phyloP scores from a whole-genome alignment of 2,797 vertebrate species.

The Capromys pilorides region DNA sequence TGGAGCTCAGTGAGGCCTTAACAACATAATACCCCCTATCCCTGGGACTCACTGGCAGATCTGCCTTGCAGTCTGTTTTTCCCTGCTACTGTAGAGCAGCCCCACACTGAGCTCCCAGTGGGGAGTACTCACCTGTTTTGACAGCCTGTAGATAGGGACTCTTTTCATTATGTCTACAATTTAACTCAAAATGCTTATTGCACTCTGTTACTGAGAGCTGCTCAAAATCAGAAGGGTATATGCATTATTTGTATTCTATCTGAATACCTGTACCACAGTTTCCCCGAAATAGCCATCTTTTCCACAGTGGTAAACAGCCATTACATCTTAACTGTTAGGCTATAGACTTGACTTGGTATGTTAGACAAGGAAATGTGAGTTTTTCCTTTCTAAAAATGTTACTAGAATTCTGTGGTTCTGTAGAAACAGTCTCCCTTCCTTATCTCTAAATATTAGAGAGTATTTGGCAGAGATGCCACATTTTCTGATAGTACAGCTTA shows the following conservation, averaged over 20 bases:
- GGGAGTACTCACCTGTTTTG: neutral
- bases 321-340: neutral
- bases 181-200: neutral
- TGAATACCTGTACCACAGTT: neutral
- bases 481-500: conserved; percentile 21
- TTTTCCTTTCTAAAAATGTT: conserved; percentile 10
- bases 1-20: neutral
- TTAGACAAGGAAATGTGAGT: neutral
- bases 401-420: neutral
- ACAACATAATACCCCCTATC: neutral
- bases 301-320: neutral
- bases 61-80: neutral
- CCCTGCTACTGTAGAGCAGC: neutral
- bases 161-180: neutral
- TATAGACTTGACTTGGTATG: neutral
- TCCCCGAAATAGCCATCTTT: neutral
- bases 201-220: neutral
- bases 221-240: neutral
- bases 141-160: neutral
- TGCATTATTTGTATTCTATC: neutral
- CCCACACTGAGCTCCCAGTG: neutral
- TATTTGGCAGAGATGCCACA: neutral
- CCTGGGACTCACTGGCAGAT: neutral
- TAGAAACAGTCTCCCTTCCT: conserved; percentile 4
- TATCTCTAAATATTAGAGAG: conserved; percentile 4